Conservation (phyloP, 2,113 vertebrate species). For the Clupea harengus region DNA sequence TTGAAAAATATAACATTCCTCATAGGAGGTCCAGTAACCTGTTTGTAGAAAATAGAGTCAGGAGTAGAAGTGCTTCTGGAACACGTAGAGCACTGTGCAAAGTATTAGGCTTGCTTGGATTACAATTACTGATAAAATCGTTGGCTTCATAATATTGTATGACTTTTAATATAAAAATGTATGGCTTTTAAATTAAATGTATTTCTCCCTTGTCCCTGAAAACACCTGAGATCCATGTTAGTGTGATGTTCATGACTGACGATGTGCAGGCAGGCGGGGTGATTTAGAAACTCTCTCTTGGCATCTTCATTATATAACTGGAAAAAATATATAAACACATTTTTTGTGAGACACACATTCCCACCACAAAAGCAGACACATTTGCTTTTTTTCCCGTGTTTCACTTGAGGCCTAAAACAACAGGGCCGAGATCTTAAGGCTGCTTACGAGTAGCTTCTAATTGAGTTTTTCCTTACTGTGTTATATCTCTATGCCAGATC, state of each 20-base stretch:
- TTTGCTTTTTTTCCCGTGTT: too few species aligned
- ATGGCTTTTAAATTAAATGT: background rate
- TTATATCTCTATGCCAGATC: too few species aligned
- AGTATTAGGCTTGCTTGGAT: background rate
- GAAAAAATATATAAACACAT: background rate
- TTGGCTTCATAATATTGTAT: background rate
- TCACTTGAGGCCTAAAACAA: background rate
- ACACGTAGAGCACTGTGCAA: background rate
- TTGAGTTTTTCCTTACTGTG: too few species aligned
- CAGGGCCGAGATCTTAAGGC: too few species aligned
- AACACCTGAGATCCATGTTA: background rate
- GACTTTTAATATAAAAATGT: background rate
- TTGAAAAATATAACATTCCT: background rate
- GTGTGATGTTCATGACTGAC: background rate
- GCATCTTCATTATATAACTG: background rate
- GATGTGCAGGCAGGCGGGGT: background rate
- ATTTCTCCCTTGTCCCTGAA: background rate
- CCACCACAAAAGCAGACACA: too few species aligned
- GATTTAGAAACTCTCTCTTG: background rate
- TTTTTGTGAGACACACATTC: too few species aligned
- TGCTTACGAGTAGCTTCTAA: too few species aligned
- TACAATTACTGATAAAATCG: background rate
- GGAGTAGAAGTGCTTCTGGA: background rate
- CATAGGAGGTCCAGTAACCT: background rate
- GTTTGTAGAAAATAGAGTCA: background rate